These are phyloP conservation scores for Bombus sibiricus DNA, from an alignment of 1,140 invertebrate genomes.

Conservation along the genomic window DNA sequence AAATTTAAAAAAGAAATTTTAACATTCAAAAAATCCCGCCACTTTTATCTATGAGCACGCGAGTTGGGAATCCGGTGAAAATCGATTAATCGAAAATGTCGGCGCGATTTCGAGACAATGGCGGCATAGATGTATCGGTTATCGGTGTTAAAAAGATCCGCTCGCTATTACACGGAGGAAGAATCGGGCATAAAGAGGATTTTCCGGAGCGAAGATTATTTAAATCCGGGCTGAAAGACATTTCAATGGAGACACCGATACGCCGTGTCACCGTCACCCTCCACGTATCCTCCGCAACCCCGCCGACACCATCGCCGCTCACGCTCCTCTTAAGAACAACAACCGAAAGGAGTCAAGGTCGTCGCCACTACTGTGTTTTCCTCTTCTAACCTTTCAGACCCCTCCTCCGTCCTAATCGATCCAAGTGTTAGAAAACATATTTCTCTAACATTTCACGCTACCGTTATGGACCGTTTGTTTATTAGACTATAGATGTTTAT, in stretches of 20 bases:
- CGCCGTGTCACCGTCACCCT: constrained; percentile 34
- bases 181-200: constrained; percentile 36
- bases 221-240: constrained; percentile 37
- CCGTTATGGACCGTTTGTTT: too few species aligned
- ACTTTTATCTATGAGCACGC: too few species aligned
- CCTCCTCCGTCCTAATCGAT: neutral
- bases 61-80: too few species aligned
- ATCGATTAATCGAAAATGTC: neutral
- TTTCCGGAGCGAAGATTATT: constrained; percentile 45
- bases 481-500: neutral
- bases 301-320: constrained; percentile 15
- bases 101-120: neutral
- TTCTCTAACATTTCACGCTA: too few species aligned
- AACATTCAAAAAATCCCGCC: neutral
- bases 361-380: constrained; percentile 16
- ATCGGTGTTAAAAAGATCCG: constrained; percentile 29
- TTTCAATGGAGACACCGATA: constrained; percentile 42
- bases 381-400: constrained; percentile 14
- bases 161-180: constrained; percentile 18
- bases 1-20: neutral
- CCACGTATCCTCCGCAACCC: constrained; percentile 14
- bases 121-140: neutral
- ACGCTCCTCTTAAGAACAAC: constrained; percentile 60
- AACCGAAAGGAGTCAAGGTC: constrained; percentile 68
- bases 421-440: neutral